These are phyloP conservation scores for Misgurnus anguillicaudatus DNA, from an alignment of 2,113 vertebrate genomes.

Conservation along the genomic window DNA sequence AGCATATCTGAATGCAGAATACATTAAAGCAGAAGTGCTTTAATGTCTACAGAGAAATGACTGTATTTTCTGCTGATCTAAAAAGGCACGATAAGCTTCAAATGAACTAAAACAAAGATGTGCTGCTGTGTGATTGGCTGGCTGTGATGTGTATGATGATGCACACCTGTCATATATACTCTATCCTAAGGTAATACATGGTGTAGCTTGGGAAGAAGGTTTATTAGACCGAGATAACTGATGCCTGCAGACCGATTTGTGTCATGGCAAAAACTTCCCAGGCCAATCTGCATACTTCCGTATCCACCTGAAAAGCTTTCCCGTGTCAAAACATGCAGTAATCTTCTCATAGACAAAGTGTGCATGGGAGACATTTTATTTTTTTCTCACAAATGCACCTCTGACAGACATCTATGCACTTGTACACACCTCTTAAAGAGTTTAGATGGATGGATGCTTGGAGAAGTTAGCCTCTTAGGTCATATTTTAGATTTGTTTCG, in stretches of 20 bases:
- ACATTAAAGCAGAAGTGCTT: conserved; percentile 58
- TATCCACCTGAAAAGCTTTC: neutral
- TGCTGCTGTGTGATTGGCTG: neutral
- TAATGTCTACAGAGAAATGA: conserved; percentile 45
- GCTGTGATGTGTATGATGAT: neutral
- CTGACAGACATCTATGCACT: conserved; percentile 32
- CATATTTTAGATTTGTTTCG: conserved; percentile 18
- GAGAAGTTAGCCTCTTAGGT: neutral
- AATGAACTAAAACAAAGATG: neutral
- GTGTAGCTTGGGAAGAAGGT: neutral
- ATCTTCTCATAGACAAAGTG: conserved; percentile 1
- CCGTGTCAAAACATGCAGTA: neutral
- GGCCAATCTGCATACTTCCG: neutral
- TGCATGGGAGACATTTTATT: neutral
- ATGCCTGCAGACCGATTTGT: neutral
- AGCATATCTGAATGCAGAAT: conserved; percentile 56
- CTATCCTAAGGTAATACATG: neutral
- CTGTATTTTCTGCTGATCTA: neutral
- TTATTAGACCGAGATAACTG: neutral
- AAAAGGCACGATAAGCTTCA: neutral
- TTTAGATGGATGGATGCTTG: neutral
- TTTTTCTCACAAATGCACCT: conserved; percentile 1
- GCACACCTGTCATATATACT: neutral
- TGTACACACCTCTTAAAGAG: conserved; percentile 11
- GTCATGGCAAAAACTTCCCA: neutral